phyloP scores from a whole-genome alignment of 2,888 invertebrate species.

The Amorpha juglandis region DNA sequence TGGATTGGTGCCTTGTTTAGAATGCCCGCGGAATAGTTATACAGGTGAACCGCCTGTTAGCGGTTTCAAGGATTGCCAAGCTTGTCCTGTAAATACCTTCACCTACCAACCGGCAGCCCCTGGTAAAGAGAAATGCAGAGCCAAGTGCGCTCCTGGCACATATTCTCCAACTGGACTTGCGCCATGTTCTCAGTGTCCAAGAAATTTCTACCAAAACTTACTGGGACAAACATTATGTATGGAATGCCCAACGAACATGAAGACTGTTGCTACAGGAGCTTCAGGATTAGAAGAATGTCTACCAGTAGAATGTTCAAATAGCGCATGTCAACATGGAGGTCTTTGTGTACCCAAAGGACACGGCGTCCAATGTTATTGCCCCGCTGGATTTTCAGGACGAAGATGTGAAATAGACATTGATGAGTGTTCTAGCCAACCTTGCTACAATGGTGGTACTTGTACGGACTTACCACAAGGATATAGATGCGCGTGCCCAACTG shows the following conservation, averaged over 20 bases:
- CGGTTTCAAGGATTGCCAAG: slow-evolving; percentile 96
- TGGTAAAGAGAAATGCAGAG: slow-evolving; percentile 91
- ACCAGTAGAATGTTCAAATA: slow-evolving; percentile 93
- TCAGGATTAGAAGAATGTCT: slow-evolving; percentile 94
- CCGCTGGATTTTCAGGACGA: slow-evolving; percentile 96
- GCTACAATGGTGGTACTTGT: slow-evolving; percentile 96
- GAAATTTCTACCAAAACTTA: slow-evolving; percentile 95
- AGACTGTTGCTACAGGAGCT: slow-evolving; percentile 91
- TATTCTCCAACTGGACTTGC: slow-evolving; percentile 97
- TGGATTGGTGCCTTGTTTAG: slow-evolving; percentile 95
- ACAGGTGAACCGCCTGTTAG: slow-evolving; percentile 94
- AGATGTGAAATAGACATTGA: slow-evolving; percentile 97
- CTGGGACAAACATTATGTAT: slow-evolving; percentile 93
- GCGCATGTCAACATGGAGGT: slow-evolving; percentile 95
- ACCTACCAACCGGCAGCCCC: slow-evolving; percentile 97
- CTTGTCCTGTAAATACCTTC: slow-evolving; percentile 94
- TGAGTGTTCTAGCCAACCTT: slow-evolving; percentile 97
- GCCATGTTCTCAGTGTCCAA: slow-evolving; percentile 96
- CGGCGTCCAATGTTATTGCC: slow-evolving; percentile 95
- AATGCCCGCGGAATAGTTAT: slow-evolving; percentile 96
- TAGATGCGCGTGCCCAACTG: slow-evolving; percentile 93
- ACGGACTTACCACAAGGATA: slow-evolving; percentile 96
- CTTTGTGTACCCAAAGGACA: slow-evolving; percentile 95
- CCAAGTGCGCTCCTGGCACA: slow-evolving; percentile 94
- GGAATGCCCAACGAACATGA: slow-evolving; percentile 96